Percentiles rank a stretch among this genome's conserved stretches.
phyloP scores from a whole-genome alignment of 2,113 vertebrate genomes.

The Laticauda laticaudata region DNA sequence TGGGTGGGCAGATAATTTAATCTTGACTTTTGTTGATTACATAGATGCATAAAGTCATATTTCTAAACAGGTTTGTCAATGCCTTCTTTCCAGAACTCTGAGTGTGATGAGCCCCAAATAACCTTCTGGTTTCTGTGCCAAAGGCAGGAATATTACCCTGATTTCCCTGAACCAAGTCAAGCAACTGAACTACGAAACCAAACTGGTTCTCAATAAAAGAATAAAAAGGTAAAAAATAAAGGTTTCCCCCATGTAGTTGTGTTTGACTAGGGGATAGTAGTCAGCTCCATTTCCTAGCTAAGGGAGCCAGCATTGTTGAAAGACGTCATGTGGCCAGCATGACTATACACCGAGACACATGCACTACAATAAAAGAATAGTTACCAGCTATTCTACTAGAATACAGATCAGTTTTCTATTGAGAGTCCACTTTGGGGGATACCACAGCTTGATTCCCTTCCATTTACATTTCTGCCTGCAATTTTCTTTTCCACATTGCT shows the following conservation, averaged over 20 bases:
- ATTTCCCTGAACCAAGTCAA: not conserved
- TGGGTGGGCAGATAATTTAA: not conserved
- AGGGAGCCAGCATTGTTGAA: not conserved
- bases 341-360: not conserved
- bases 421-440: not conserved
- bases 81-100: not conserved
- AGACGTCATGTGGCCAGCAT: not conserved
- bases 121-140: not conserved
- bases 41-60: not conserved
- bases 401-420: not conserved
- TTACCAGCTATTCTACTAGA: not conserved
- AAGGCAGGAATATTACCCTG: not conserved
- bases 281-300: not conserved
- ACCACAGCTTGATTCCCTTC: not conserved
- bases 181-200: not conserved
- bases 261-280: not conserved
- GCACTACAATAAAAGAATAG: not conserved
- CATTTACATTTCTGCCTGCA: not conserved
- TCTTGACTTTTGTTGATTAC: not conserved
- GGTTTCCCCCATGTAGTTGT: not conserved
- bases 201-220: not conserved
- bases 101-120: not conserved
- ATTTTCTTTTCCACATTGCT: not conserved
- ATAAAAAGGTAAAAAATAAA: not conserved
- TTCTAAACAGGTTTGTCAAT: not conserved